Evolutionary conservation across 2,797 vertebrate genomes (phyloP).

Genomic region (Eurystomus glaucurus): DNA sequence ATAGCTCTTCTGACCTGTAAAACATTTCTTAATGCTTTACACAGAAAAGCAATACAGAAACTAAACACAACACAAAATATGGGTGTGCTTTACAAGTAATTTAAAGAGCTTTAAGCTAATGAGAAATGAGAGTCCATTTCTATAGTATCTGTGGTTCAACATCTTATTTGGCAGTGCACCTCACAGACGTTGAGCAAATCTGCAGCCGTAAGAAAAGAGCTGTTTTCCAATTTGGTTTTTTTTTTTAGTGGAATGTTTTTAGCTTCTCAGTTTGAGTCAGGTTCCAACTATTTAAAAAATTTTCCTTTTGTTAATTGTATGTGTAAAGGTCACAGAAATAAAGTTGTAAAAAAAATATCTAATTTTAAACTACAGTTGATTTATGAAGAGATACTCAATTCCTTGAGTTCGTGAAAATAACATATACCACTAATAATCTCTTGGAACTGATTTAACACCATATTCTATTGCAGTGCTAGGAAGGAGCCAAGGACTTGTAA

Average conservation of each 20-base stretch:
- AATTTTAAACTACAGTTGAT: slow-evolving; percentile 55
- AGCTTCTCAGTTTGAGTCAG: not conserved
- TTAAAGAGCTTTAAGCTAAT: not conserved
- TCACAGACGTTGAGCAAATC: not conserved
- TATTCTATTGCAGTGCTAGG: slow-evolving; percentile 46
- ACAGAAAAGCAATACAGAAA: not conserved
- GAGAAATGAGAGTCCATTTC: not conserved
- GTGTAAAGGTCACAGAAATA: not conserved
- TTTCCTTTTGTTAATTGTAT: slow-evolving; percentile 14
- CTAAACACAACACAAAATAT: not conserved
- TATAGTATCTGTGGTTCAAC: not conserved
- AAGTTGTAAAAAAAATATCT: not conserved
- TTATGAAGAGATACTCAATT: slow-evolving; percentile 54
- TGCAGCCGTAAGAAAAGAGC: not conserved
- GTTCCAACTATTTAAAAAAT: not conserved
- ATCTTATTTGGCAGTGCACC: not conserved
- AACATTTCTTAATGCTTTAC: not conserved
- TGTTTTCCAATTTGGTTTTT: not conserved
- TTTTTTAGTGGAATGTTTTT: not conserved
- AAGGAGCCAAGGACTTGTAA: slow-evolving; percentile 75
- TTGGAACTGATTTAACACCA: slow-evolving; percentile 67
- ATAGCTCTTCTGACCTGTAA: not conserved
- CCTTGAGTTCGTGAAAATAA: slow-evolving; percentile 61
- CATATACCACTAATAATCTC: slow-evolving; percentile 65
- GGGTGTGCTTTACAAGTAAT: not conserved